Conservation (phyloP, 2,888 invertebrate genomes). For the Orthosia cruda region DNA sequence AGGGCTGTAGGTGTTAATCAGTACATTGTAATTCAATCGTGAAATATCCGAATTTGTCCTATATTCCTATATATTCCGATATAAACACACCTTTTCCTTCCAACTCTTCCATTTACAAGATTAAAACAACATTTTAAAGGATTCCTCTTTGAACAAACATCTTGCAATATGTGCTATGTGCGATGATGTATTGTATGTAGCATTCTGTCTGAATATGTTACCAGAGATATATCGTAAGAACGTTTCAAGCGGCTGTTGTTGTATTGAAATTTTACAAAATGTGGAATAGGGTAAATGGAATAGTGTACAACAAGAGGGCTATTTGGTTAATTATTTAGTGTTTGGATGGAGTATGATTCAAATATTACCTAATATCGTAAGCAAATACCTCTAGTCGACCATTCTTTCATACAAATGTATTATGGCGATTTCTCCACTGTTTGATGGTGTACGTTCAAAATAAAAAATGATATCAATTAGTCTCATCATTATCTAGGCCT, state of each 20-base stretch:
- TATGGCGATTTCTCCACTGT: too few species aligned
- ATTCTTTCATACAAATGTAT: too few species aligned
- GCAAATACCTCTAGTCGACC: too few species aligned
- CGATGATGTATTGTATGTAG: constrained; percentile 36
- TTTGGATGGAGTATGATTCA: too few species aligned
- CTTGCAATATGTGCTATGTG: constrained; percentile 19
- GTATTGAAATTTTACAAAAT: constrained; percentile 35
- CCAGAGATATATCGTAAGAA: constrained; percentile 18
- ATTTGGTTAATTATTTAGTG: background rate
- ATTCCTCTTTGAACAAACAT: constrained; percentile 37
- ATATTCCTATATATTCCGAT: background rate
- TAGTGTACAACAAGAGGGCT: background rate
- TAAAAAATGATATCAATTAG: too few species aligned
- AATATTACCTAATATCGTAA: too few species aligned
- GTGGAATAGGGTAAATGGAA: background rate
- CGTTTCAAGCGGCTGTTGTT: constrained; percentile 9
- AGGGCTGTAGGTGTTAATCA: background rate
- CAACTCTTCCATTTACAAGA: constrained; percentile 41
- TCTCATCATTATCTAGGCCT: too few species aligned
- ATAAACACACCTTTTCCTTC: background rate
- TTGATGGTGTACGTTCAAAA: too few species aligned
- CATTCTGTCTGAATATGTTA: constrained; percentile 25
- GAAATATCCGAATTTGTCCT: background rate
- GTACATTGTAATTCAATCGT: background rate
- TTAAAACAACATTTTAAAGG: constrained; percentile 60